phyloP scores from a whole-genome alignment of 1,140 invertebrate species.

The Polyergus mexicanus region DNA sequence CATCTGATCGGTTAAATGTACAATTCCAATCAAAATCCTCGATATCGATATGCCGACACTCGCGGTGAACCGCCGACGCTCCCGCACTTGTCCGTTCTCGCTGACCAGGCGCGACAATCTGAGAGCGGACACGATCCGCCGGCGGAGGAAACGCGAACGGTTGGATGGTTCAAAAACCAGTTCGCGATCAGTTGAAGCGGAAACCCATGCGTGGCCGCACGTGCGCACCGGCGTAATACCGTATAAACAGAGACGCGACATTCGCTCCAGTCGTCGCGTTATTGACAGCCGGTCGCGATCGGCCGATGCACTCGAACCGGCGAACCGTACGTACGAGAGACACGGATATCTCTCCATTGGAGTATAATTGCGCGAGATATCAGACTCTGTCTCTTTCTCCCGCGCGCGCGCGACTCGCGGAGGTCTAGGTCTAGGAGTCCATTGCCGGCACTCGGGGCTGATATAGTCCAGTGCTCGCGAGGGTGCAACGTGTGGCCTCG shows the following conservation, averaged over 20 bases:
- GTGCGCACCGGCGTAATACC: constrained; percentile 41
- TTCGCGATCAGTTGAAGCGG: constrained; percentile 82
- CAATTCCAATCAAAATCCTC: background rate
- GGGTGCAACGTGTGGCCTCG: constrained; percentile 78
- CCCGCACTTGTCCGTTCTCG: constrained; percentile 45
- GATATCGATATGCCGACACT: background rate
- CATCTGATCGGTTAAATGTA: background rate
- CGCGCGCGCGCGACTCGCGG: constrained; percentile 22
- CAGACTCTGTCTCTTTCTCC: constrained; percentile 27
- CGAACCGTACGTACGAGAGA: background rate
- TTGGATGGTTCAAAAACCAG: constrained; percentile 84
- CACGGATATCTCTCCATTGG: constrained; percentile 30
- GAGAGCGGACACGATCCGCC: constrained; percentile 62
- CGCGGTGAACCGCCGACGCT: background rate
- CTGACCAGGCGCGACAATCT: constrained; percentile 69
- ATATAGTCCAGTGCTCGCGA: constrained; percentile 71
- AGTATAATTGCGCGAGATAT: constrained; percentile 71
- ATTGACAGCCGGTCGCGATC: constrained; percentile 36
- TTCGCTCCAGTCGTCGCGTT: constrained; percentile 15
- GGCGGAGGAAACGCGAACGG: constrained; percentile 78
- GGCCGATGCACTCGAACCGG: constrained; percentile 48
- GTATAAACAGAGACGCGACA: constrained; percentile 55
- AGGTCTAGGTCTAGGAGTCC: constrained; percentile 79
- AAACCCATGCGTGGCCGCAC: constrained; percentile 79
- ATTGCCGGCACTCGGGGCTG: constrained; percentile 72